Percentiles rank a stretch among this genome's conserved stretches.
phyloP scores from a whole-genome alignment of 2,113 vertebrate species.

The Hippocampus zosterae region DNA sequence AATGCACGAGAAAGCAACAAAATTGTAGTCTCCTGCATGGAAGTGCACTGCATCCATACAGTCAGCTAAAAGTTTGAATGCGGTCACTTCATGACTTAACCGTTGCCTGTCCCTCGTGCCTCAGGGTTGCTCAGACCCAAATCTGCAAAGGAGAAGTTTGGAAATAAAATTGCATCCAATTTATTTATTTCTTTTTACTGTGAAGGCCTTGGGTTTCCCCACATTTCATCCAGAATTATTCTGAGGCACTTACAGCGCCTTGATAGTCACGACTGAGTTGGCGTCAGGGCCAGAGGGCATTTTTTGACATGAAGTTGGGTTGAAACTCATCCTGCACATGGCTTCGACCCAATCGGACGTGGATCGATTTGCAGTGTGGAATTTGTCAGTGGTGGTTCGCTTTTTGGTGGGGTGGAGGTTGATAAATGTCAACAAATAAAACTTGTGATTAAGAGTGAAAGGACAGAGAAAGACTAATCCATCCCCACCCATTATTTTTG shows the following conservation, averaged over 20 bases:
- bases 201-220: neutral
- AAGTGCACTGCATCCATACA: neutral
- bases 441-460: conserved; percentile 1
- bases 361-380: neutral
- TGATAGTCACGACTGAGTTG: neutral
- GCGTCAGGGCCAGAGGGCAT: neutral
- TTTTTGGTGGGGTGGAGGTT: neutral
- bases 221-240: neutral
- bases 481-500: neutral
- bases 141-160: neutral
- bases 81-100: neutral
- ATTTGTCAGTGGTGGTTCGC: neutral
- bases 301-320: neutral
- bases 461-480: neutral
- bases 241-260: neutral
- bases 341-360: neutral
- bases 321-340: neutral
- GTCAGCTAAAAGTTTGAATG: neutral
- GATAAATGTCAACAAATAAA: neutral
- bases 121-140: neutral
- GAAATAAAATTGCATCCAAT: neutral
- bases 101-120: neutral
- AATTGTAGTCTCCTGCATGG: neutral
- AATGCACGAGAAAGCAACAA: neutral
- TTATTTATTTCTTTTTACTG: neutral